Base-by-base conservation (phyloP, 2,113 vertebrate species). In the Uropsilus gracilis region DNA sequence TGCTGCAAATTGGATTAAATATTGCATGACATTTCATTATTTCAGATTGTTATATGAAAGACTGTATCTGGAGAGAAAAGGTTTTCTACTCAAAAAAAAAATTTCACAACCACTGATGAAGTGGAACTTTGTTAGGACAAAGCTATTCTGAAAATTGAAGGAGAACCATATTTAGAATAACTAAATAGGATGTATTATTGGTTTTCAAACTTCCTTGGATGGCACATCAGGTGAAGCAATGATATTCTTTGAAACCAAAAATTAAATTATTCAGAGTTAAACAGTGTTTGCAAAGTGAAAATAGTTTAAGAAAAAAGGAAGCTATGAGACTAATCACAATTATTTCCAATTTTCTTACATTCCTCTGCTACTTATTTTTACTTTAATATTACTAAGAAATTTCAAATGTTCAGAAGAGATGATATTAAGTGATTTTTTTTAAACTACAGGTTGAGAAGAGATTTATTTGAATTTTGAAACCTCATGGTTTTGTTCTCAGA, bases 401-500 rank as follows among this genome's bases (percentile, higher is more conserved):
- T 83, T 92, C 42, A 68, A 4, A 86, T 30, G 24, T 86, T 84
- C 85, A 89, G 20, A 86, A 59, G 42, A 76, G 26, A 76, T 55
- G 69, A 71, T 0, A 6, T 77, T 90, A 48, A 57, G 37, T 87
- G 16, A 34, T 16, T 37, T 76, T 81, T 89, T 78, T 73, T n/a
- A 59, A 39, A 9, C 16, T 53, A 44, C 50, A 81, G 17, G 26
- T 59, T n/a, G 22, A 85, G 37, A 78, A 86, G 59, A 87, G 3
- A 75, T 73, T 90, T 73, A 68, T 86, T 57, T 78, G 46, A 85
- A 61, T 88, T 83, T 91, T 87, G 53, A 14, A 87, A 71, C 53
- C 30, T 72, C 20, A 76, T 78, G 71, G 24, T 77, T 46, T 78
- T 39, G 34, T 78, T 91, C n/a, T 66, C 39, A 66, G 48, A 37